These are phyloP conservation scores for Kradibia gibbosae DNA, from an alignment of 1,140 invertebrate genomes.

Conservation along the genomic window DNA sequence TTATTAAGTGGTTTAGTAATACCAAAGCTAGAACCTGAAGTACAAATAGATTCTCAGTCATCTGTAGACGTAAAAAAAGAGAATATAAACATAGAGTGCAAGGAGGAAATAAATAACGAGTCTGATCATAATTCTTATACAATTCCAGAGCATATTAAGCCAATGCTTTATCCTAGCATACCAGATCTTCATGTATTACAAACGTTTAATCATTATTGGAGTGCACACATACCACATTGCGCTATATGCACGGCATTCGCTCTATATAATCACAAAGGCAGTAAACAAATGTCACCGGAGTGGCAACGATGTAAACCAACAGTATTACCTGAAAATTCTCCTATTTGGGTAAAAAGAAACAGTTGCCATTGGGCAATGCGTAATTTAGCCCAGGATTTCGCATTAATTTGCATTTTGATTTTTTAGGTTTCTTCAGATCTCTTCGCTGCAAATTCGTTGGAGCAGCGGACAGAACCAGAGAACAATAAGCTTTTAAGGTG, in stretches of 20 bases:
- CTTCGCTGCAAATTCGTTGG: conserved; percentile 69
- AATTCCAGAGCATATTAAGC: conserved; percentile 64
- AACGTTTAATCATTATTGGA: conserved; percentile 70
- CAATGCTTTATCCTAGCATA: conserved; percentile 64
- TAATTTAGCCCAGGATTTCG: not conserved
- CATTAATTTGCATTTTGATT: not conserved
- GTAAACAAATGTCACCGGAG: conserved; percentile 65
- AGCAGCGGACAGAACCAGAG: conserved; percentile 64
- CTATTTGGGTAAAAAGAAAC: conserved; percentile 64
- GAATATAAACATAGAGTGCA: not conserved
- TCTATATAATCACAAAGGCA: conserved; percentile 55
- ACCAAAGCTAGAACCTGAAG: conserved; percentile 41
- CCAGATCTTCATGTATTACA: conserved; percentile 60
- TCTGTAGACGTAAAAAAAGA: conserved; percentile 18
- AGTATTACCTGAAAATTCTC: conserved; percentile 66
- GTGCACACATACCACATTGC: conserved; percentile 67
- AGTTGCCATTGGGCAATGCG: not conserved
- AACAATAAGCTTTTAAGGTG: conserved; percentile 70
- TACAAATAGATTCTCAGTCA: conserved; percentile 18
- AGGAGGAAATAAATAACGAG: not conserved
- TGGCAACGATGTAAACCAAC: conserved; percentile 67
- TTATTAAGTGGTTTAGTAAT: conserved; percentile 26
- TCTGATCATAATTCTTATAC: conserved; percentile 24
- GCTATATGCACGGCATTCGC: conserved; percentile 67
- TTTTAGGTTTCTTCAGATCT: conserved; percentile 64